Base-by-base conservation (phyloP, 2,888 invertebrate species). In the Actias luna region DNA sequence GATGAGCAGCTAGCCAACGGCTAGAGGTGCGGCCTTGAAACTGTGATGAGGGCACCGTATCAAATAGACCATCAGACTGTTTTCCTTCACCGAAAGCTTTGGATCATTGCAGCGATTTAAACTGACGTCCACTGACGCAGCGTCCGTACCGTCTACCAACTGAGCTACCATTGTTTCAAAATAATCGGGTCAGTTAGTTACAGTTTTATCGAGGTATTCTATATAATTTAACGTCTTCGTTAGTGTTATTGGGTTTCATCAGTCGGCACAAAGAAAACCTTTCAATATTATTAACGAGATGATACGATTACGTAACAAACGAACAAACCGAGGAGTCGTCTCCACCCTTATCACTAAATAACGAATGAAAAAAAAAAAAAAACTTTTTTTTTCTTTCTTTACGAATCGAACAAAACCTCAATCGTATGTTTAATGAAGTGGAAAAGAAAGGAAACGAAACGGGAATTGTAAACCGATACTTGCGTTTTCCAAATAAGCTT, bases 401-500 rank as follows among this genome's bases (percentile, higher is more conserved):
- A 8, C 55, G 29, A 55, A 55, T 55, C 55, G 55, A n/a, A 29
- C 55, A 55, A 27, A 55, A 55, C 55, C 29, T 29, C 55, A 29
- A 55, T 55, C 27, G 29, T 29, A 55, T 55, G n/a, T 55, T 29
- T 55, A 55, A 55, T 55, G 55, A 55, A 55, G 29, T n/a, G 29
- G 55, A 55, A 55, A 29, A 16, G 29, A 29, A 55, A 29, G 5
- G 29, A 55, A 55, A 55, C 29, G 29, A 55, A 55, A 55, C 29
- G 55, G 18, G 16, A 55, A 55, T 55, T 55, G 55, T n/a, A 55
- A 55, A 29, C n/a, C 55, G 55, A 55, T 55, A 55, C 55, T 55
- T 29, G 29, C 29, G 29, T 55, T 55, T 55, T n/a, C n/a, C 29
- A 55, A 55, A 55, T 50, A 50, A 50, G 46, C 46, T 50, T 25